Evolutionary conservation across 2,888 invertebrate genomes (phyloP).

Genomic region (Rhagium mordax): DNA sequence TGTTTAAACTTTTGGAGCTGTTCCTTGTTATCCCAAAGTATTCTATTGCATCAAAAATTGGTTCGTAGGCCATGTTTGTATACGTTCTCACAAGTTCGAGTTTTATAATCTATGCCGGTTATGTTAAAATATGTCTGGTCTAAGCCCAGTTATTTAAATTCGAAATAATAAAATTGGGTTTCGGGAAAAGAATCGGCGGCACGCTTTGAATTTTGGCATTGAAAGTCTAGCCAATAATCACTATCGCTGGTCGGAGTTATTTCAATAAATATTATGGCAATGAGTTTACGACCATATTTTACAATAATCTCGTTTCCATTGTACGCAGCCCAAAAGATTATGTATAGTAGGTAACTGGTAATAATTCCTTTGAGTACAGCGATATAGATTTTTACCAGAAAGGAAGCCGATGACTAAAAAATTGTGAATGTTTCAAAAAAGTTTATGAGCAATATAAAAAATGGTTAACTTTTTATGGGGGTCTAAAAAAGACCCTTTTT

Average conservation of each 20-base stretch:
- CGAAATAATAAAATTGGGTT: background rate
- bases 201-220: conserved; percentile 15
- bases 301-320: background rate
- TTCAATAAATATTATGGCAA: conserved; percentile 14
- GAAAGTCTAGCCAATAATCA: conserved; percentile 14
- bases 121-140: background rate
- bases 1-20: no score
- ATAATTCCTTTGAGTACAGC: background rate
- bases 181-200: conserved; percentile 11
- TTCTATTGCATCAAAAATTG: no score
- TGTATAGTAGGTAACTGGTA: background rate
- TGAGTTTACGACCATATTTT: background rate
- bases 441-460: no score
- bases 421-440: no score
- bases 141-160: conserved; percentile 14
- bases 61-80: no score
- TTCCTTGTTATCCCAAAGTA: no score
- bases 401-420: no score
- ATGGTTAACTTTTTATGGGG: no score
- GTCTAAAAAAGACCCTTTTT: no score
- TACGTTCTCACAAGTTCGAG: background rate
- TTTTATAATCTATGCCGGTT: background rate
- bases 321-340: background rate
- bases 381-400: no score
- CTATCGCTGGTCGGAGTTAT: conserved; percentile 4